phyloP scores from a whole-genome alignment of 2,113 vertebrate genomes.

The Clupea harengus region DNA sequence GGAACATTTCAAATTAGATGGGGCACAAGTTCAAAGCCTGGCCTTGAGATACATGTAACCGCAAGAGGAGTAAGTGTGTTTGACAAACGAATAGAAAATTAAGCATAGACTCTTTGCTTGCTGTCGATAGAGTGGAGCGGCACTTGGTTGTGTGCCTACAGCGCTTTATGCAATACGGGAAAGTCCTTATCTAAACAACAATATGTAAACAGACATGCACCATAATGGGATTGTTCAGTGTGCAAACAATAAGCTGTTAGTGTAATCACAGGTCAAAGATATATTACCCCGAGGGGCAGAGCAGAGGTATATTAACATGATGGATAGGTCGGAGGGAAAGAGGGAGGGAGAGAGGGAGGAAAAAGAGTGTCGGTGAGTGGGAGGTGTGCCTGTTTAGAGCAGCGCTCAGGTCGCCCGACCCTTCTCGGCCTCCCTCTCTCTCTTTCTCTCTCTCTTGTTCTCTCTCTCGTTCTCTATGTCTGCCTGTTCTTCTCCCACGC shows the following conservation, averaged over 20 bases:
- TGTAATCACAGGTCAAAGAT: conserved; percentile 72
- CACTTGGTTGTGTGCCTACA: conserved; percentile 1
- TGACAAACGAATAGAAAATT: background rate
- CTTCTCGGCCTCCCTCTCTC: background rate
- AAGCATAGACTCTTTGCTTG: background rate
- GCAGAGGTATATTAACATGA: conserved; percentile 69
- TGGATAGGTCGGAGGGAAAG: conserved; percentile 67
- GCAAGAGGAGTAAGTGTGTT: background rate
- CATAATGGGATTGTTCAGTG: conserved; percentile 75
- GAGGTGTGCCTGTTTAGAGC: conserved; percentile 28
- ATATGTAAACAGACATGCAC: conserved; percentile 70
- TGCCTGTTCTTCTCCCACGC: conserved; percentile 48
- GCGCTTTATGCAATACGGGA: conserved; percentile 25
- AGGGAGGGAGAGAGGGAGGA: conserved; percentile 42
- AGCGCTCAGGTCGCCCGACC: background rate
- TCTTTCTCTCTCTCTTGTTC: conserved; percentile 22
- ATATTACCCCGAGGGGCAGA: conserved; percentile 65
- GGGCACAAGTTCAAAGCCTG: conserved; percentile 11
- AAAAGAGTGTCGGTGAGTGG: background rate
- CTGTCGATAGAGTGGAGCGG: background rate
- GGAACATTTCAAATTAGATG: background rate
- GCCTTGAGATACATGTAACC: background rate
- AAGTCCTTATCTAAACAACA: conserved; percentile 62
- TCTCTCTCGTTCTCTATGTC: conserved; percentile 40
- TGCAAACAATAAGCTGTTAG: conserved; percentile 77